These are phyloP conservation scores for Pristiophorus japonicus DNA, from an alignment of 2,113 vertebrate species.

Conservation along the genomic window DNA sequence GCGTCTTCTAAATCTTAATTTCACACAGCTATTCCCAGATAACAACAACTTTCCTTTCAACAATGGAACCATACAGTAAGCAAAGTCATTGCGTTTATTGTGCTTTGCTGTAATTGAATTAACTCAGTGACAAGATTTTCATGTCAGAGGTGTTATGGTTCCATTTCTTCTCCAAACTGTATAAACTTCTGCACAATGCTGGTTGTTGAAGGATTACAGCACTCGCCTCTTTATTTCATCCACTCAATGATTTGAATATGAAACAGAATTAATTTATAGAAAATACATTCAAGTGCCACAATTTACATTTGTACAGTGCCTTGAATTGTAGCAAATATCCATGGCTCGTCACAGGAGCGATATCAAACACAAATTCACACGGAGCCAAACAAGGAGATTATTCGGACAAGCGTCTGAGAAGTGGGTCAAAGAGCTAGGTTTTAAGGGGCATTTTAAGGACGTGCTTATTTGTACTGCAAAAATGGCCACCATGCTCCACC, in stretches of 20 bases:
- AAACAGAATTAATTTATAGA: background rate
- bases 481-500: too few species aligned
- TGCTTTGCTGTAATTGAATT: background rate
- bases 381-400: background rate
- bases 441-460: too few species aligned
- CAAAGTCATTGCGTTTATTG: background rate
- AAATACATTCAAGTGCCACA: background rate
- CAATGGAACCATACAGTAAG: background rate
- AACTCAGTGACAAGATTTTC: background rate
- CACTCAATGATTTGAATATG: background rate
- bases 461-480: too few species aligned
- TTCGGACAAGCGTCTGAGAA: too few species aligned
- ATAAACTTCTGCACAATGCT: background rate
- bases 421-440: too few species aligned
- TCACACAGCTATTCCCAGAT: background rate
- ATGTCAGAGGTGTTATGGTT: background rate
- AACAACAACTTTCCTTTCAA: background rate
- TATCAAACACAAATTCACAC: background rate
- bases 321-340: background rate
- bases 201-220: background rate
- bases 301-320: background rate
- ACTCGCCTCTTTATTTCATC: background rate
- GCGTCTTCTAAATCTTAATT: background rate
- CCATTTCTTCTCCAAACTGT: background rate
- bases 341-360: background rate